These are phyloP conservation scores for Diaperis boleti DNA, from an alignment of 2,888 invertebrate species.

Conservation along the genomic window DNA sequence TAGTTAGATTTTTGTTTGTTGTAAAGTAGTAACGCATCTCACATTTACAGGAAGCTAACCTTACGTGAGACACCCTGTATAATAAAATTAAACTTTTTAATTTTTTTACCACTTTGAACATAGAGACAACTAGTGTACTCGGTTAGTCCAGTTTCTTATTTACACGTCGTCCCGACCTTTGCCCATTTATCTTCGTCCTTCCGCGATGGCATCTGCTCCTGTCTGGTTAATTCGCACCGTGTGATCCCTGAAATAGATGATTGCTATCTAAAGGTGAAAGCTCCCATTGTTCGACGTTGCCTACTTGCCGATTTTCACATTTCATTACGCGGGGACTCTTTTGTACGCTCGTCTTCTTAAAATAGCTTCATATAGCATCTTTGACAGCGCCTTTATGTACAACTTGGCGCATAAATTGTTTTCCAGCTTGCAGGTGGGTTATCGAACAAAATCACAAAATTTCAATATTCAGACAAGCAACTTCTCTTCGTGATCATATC, in stretches of 20 bases:
- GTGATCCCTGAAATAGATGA: conserved; percentile 57
- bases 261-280: conserved; percentile 59
- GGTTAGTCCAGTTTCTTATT: conserved; percentile 53
- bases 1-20: no score
- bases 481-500: background rate
- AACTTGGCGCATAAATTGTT: conserved; percentile 43
- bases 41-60: no score
- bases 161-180: conserved; percentile 49
- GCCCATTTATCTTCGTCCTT: conserved; percentile 55
- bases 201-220: conserved; percentile 52
- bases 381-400: conserved; percentile 48
- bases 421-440: conserved; percentile 33
- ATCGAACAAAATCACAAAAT: conserved; percentile 11
- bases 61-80: no score
- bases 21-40: no score
- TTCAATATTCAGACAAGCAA: conserved; percentile 3
- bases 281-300: conserved; percentile 54
- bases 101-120: conserved; percentile 17
- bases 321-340: conserved; percentile 54
- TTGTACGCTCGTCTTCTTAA: conserved; percentile 54
- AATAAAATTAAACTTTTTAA: no score
- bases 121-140: conserved; percentile 38
- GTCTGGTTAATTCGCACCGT: conserved; percentile 55
- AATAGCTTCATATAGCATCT: conserved; percentile 56
- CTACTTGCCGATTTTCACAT: conserved; percentile 53